phyloP scores from a whole-genome alignment of 2,888 invertebrate genomes.

The Athalia rosae region DNA sequence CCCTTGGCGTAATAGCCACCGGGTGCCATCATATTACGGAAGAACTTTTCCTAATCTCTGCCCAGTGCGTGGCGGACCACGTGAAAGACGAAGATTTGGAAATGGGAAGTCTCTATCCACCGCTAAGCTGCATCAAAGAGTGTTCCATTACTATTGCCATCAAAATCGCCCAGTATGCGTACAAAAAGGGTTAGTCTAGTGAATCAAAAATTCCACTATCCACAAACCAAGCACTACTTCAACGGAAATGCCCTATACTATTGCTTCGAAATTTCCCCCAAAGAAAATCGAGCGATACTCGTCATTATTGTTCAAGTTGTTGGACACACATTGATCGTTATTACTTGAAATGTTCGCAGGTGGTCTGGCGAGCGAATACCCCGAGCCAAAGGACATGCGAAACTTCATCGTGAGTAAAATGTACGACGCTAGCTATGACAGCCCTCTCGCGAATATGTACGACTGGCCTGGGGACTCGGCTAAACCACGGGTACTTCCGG shows the following conservation, averaged over 20 bases:
- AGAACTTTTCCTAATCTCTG: constrained; percentile 94
- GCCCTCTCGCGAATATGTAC: constrained; percentile 80
- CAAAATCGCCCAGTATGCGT: constrained; percentile 91
- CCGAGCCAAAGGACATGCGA: constrained; percentile 86
- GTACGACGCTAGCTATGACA: constrained; percentile 87
- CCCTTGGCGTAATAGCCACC: constrained; percentile 93
- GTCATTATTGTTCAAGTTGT: background rate
- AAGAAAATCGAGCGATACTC: background rate
- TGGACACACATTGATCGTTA: background rate
- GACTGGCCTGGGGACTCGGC: constrained; percentile 73
- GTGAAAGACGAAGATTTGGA: constrained; percentile 89
- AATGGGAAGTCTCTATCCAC: constrained; percentile 94
- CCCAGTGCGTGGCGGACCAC: constrained; percentile 90
- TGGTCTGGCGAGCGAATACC: constrained; percentile 88
- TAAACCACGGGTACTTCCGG: constrained; percentile 68
- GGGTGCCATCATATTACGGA: constrained; percentile 96
- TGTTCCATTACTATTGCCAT: constrained; percentile 94
- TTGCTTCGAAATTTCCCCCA: too few species aligned
- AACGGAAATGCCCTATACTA: too few species aligned
- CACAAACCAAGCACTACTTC: too few species aligned
- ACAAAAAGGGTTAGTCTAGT: constrained; percentile 82
- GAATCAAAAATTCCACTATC: too few species aligned
- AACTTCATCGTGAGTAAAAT: constrained; percentile 83
- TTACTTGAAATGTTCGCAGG: constrained; percentile 73
- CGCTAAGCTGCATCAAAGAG: constrained; percentile 87